A percentile compares a stretch with the other conserved stretches of the same genome.
Evolutionary conservation across 37 sponge, comb jelly and placozoan genomes (phyloP).

Genomic region (Haliclona indistincta): DNA sequence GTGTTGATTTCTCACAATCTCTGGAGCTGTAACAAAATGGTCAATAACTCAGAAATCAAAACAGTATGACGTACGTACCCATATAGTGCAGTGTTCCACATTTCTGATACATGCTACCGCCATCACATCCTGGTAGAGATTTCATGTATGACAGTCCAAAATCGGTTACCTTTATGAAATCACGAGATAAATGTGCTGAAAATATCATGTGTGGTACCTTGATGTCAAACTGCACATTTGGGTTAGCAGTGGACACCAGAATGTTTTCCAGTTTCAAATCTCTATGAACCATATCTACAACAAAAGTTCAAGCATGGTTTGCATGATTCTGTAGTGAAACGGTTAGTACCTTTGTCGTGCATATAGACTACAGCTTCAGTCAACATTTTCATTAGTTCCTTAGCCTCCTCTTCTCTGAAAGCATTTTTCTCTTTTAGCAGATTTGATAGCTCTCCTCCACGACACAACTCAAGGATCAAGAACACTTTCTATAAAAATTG

Average conservation of each 20-base stretch:
- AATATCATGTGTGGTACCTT: conserved; percentile 13
- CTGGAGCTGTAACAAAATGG: conserved; percentile 76
- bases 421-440: conserved; percentile 49
- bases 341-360: conserved; percentile 78
- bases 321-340: no score
- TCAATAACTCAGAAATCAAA: not conserved
- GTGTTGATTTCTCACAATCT: conserved; percentile 81
- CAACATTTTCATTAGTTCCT: conserved; percentile 63
- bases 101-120: conserved; percentile 61
- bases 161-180: conserved; percentile 77
- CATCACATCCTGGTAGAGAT: conserved; percentile 54
- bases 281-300: conserved; percentile 70
- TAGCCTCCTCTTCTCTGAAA: conserved; percentile 82
- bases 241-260: conserved; percentile 37
- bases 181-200: not conserved
- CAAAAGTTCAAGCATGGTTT: not conserved
- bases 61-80: not conserved
- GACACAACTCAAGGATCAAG: conserved; percentile 86
- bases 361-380: conserved; percentile 85
- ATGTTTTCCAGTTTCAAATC: conserved; percentile 72
- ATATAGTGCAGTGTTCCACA: conserved; percentile 79
- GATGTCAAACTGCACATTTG: conserved; percentile 24
- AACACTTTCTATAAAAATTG: conserved; percentile 73
- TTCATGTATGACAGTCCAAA: conserved; percentile 88
- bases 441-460: conserved; percentile 76